Evolutionary conservation across 2,888 invertebrate genomes (phyloP).

Genomic region (Boloria selene): DNA sequence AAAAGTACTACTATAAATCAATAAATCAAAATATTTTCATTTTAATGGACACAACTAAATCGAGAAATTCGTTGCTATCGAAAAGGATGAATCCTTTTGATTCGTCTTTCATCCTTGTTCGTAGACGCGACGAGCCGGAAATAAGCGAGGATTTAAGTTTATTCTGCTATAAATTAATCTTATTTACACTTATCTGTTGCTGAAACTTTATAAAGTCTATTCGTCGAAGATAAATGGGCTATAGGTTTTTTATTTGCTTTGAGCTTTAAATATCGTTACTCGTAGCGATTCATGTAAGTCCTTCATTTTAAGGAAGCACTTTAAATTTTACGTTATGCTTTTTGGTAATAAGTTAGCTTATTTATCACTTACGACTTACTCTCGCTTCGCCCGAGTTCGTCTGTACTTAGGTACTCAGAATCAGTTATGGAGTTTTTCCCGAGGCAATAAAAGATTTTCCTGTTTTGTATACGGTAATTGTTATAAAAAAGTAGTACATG

Average conservation of each 20-base stretch:
- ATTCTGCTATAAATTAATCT: conserved; percentile 59
- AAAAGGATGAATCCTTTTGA: conserved; percentile 63
- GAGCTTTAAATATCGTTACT: not conserved
- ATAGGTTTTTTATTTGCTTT: not conserved
- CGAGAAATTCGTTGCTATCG: conserved; percentile 68
- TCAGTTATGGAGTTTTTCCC: too few relatives aligned
- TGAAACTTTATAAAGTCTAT: conserved; percentile 27
- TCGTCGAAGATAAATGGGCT: conserved; percentile 7
- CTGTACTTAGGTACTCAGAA: too few relatives aligned
- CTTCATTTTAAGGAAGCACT: not conserved
- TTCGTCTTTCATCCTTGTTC: conserved; percentile 50
- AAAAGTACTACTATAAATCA: too few relatives aligned
- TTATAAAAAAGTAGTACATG: too few relatives aligned
- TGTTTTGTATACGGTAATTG: too few relatives aligned
- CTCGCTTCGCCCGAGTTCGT: too few relatives aligned
- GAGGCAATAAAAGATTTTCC: too few relatives aligned
- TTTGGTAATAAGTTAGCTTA: too few relatives aligned
- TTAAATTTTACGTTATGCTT: too few relatives aligned
- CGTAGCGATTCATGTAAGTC: not conserved
- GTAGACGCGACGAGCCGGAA: conserved; percentile 37
- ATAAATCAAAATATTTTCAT: not conserved
- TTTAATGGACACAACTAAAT: conserved; percentile 46
- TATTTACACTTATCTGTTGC: conserved; percentile 31
- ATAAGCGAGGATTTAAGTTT: conserved; percentile 51
- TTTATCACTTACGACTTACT: too few relatives aligned